Conservation (phyloP, 2,888 invertebrate genomes). For the Craniophora ligustri region DNA sequence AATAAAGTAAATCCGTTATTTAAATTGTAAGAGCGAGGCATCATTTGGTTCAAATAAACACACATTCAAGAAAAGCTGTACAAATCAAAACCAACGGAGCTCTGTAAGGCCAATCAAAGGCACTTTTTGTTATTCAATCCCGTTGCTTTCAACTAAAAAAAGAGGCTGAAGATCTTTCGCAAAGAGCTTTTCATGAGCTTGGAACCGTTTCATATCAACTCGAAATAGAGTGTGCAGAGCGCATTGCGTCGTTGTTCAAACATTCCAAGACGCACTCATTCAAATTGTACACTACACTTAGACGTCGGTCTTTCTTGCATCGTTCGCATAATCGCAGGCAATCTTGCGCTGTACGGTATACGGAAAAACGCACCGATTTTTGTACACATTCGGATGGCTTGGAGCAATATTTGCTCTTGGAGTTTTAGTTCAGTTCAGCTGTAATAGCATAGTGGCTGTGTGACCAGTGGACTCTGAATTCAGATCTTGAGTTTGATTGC, state of each 20-base stretch:
- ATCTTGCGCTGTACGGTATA: constrained; percentile 48
- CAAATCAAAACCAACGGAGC: constrained; percentile 51
- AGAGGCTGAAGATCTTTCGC: constrained; percentile 65
- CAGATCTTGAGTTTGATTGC: too few relatives aligned
- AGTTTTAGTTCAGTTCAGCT: constrained; percentile 1
- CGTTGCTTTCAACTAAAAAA: constrained; percentile 70
- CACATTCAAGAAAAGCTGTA: constrained; percentile 35
- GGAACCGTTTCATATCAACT: constrained; percentile 76
- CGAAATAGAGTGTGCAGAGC: constrained; percentile 79
- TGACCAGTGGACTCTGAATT: too few relatives aligned
- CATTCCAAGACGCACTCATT: constrained; percentile 83
- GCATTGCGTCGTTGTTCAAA: constrained; percentile 72
- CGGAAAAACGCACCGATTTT: constrained; percentile 44
- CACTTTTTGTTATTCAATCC: constrained; percentile 76
- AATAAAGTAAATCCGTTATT: constrained; percentile 16
- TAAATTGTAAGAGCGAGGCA: constrained; percentile 15
- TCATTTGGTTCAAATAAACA: constrained; percentile 36
- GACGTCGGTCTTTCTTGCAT: constrained; percentile 66
- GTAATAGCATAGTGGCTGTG: too few relatives aligned
- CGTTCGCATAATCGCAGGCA: constrained; percentile 74
- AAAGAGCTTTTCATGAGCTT: constrained; percentile 70
- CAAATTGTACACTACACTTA: constrained; percentile 78
- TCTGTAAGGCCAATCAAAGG: constrained; percentile 70
- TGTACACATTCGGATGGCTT: constrained; percentile 31
- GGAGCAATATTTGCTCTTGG: constrained; percentile 20